Percentiles rank a stretch among this genome's conserved stretches.
Evolutionary conservation across 2,113 vertebrate genomes (phyloP).

Genomic region (Podarcis muralis): DNA sequence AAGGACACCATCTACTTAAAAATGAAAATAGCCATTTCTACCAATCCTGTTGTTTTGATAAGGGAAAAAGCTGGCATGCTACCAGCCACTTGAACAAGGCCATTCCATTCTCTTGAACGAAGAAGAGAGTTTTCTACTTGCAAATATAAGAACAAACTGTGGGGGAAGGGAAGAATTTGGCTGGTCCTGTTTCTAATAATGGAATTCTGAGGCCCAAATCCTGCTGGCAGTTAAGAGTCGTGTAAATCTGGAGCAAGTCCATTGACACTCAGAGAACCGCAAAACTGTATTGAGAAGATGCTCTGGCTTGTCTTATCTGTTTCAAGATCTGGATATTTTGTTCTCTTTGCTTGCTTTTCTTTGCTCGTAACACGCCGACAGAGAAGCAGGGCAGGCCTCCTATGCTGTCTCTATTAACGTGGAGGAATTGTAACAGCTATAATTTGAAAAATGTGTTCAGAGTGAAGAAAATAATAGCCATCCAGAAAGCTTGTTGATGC

Average conservation of each 20-base stretch:
- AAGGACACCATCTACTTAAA: conserved; percentile 12
- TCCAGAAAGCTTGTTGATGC: conserved; percentile 31
- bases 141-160: conserved; percentile 25
- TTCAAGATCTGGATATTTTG: conserved; percentile 48
- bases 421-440: conserved; percentile 55
- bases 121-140: conserved; percentile 32
- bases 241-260: conserved; percentile 21
- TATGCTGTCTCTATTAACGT: conserved; percentile 35
- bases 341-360: conserved; percentile 51
- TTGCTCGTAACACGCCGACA: conserved; percentile 47
- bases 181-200: conserved; percentile 35
- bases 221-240: neutral
- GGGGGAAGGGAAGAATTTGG: conserved; percentile 17
- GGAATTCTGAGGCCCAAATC: conserved; percentile 6
- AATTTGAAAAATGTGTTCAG: conserved; percentile 56
- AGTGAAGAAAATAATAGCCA: conserved; percentile 50
- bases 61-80: neutral
- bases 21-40: conserved; percentile 36
- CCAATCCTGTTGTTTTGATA: conserved; percentile 3
- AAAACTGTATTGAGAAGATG: neutral
- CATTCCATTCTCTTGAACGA: neutral
- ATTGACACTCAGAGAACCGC: neutral
- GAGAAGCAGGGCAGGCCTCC: conserved; percentile 34
- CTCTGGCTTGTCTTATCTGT: conserved; percentile 24
- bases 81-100: neutral